A percentile compares a stretch with the other conserved stretches of the same genome.
These are phyloP conservation scores for Marmota flaviventris DNA, from an alignment of 2,113 vertebrate species.

Conservation along the genomic window DNA sequence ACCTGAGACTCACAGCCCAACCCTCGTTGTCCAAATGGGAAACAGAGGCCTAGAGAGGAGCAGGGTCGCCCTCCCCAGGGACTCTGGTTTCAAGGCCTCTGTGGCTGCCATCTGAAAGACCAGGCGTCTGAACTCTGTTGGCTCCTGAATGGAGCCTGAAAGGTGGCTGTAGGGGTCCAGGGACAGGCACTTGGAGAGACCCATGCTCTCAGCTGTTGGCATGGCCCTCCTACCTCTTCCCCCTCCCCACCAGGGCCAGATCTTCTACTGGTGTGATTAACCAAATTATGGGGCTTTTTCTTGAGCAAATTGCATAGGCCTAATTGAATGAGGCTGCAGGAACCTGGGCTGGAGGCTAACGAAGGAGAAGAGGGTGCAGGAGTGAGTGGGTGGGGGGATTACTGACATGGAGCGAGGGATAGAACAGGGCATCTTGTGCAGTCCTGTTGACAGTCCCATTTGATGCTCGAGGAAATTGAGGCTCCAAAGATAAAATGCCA, in stretches of 20 bases:
- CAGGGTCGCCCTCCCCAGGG: not conserved
- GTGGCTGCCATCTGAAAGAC: not conserved
- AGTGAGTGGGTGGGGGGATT: not conserved
- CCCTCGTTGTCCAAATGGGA: not conserved
- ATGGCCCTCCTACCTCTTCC: not conserved
- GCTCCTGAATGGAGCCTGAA: not conserved
- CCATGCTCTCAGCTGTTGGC: not conserved
- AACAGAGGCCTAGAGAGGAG: not conserved
- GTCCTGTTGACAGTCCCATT: not conserved
- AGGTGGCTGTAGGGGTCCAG: not conserved
- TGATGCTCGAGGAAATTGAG: not conserved
- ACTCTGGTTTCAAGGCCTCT: not conserved
- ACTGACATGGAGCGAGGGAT: not conserved
- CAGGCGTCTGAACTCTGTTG: not conserved
- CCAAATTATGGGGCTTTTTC: slow-evolving; percentile 73
- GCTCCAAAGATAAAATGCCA: not conserved
- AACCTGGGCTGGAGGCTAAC: slow-evolving; percentile 59
- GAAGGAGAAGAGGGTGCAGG: not conserved
- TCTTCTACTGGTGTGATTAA: slow-evolving; percentile 75
- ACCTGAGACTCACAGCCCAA: not conserved
- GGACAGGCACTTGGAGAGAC: not conserved
- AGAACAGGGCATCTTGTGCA: not conserved
- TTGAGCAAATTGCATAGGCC: slow-evolving; percentile 72
- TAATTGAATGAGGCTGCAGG: slow-evolving; percentile 77
- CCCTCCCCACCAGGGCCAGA: slow-evolving; percentile 5